phyloP scores from a whole-genome alignment of 2,797 vertebrate species.

The Enteromius treurensis region DNA sequence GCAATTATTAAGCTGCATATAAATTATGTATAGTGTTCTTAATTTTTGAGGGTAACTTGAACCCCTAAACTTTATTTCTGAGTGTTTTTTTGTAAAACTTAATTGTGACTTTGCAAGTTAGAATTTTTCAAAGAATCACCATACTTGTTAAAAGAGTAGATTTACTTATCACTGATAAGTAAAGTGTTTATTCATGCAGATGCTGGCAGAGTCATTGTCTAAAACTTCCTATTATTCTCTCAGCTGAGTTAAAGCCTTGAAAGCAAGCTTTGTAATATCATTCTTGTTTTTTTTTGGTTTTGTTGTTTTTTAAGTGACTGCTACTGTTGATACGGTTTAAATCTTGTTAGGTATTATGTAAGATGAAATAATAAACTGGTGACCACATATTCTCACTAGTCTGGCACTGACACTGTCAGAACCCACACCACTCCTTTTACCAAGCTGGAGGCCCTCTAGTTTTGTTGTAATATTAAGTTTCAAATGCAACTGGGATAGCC shows the following conservation, averaged over 20 bases:
- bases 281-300: not conserved
- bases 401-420: not conserved
- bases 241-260: not conserved
- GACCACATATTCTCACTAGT: not conserved
- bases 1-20: not conserved
- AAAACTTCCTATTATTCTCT: not conserved
- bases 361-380: not conserved
- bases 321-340: not conserved
- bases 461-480: conserved; percentile 79
- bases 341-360: not conserved
- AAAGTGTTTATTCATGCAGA: conserved; percentile 13
- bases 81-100: not conserved
- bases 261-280: not conserved
- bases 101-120: not conserved
- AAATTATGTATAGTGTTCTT: too few species aligned
- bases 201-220: not conserved
- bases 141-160: not conserved
- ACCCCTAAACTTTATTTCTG: not conserved
- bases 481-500: conserved; percentile 71
- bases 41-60: not conserved
- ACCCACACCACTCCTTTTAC: conserved; percentile 7
- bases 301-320: not conserved
- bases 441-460: conserved; percentile 63
- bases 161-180: not conserved
- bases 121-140: not conserved